These are phyloP conservation scores for Eueides isabella DNA, from an alignment of 1,140 invertebrate genomes.

Conservation along the genomic window DNA sequence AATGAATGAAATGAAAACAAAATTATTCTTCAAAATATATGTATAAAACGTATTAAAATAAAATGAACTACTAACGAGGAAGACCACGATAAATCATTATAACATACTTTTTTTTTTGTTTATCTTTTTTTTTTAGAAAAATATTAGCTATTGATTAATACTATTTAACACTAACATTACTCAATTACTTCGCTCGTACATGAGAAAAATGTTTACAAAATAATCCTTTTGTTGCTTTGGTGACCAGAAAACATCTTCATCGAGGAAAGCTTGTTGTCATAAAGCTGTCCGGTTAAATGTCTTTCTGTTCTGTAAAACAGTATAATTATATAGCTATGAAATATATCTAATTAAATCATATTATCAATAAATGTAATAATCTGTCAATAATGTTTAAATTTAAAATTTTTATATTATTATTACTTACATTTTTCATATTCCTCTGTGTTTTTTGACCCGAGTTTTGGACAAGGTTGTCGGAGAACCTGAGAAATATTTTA, in stretches of 20 bases:
- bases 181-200: neutral
- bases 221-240: neutral
- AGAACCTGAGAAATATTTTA: neutral
- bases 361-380: too few relatives aligned
- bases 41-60: neutral
- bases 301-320: neutral
- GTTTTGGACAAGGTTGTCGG: neutral
- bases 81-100: neutral
- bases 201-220: neutral
- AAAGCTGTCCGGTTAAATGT: neutral
- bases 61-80: neutral
- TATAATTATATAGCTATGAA: neutral
- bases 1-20: neutral
- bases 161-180: conserved; percentile 7
- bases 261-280: neutral
- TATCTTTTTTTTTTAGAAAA: neutral
- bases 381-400: too few relatives aligned
- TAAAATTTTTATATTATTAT: too few relatives aligned
- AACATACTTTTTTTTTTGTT: neutral
- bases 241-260: neutral
- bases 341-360: too few relatives aligned
- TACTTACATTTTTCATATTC: neutral
- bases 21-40: neutral
- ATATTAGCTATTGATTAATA: neutral
- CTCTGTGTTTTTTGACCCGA: neutral